phyloP scores from a whole-genome alignment of 2,797 vertebrate genomes.

The Taenioides sp. region DNA sequence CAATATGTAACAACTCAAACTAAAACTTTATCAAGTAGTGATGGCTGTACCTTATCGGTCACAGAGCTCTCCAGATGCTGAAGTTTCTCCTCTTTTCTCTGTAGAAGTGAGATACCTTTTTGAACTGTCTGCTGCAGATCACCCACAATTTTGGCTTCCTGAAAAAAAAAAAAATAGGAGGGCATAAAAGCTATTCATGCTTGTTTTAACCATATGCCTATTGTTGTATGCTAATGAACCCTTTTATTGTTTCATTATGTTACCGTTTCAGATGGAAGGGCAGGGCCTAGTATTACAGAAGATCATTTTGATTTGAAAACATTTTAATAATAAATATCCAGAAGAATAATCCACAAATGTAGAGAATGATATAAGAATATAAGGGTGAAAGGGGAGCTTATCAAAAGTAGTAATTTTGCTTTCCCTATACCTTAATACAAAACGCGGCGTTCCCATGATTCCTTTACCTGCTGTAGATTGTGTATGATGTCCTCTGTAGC shows the following conservation, averaged over 20 bases:
- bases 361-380: not conserved
- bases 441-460: not conserved
- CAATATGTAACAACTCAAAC: not conserved
- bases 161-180: slow-evolving; percentile 17
- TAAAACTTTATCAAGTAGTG: not conserved
- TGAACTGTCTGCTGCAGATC: slow-evolving; percentile 77
- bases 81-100: slow-evolving; percentile 84
- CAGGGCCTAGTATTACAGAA: not conserved
- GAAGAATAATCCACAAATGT: not conserved
- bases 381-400: not conserved
- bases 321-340: too few species aligned
- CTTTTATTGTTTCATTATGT: not conserved
- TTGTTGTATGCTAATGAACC: too few species aligned
- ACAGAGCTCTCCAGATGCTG: slow-evolving; percentile 83
- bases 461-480: slow-evolving; percentile 79
- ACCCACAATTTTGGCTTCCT: slow-evolving; percentile 82
- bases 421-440: not conserved
- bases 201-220: too few species aligned
- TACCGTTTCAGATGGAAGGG: not conserved
- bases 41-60: slow-evolving; percentile 74
- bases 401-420: not conserved
- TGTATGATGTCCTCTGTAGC: slow-evolving; percentile 52
- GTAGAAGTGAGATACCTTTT: slow-evolving; percentile 79
- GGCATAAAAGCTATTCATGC: not conserved
- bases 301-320: too few species aligned